phyloP scores from a whole-genome alignment of 1,140 invertebrate genomes.

The Euglossa dilemma region DNA sequence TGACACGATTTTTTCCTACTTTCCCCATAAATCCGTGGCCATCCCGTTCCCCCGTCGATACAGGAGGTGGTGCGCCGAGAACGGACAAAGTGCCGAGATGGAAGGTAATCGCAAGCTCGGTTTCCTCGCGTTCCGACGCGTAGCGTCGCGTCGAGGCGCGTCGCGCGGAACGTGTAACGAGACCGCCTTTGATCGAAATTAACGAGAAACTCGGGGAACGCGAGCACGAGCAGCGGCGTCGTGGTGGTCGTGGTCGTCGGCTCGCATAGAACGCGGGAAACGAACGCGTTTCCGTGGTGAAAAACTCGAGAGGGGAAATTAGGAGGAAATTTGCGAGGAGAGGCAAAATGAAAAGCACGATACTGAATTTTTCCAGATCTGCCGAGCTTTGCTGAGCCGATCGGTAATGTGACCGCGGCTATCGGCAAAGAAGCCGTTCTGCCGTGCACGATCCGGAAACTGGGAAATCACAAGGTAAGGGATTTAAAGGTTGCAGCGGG shows the following conservation, averaged over 20 bases:
- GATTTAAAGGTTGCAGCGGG: constrained; percentile 29
- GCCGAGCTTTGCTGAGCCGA: constrained; percentile 90
- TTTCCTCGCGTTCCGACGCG: background rate
- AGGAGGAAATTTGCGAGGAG: too few relatives aligned
- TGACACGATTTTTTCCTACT: background rate
- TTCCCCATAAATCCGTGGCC: background rate
- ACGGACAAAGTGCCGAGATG: background rate
- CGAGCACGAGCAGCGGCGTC: background rate
- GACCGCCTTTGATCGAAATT: constrained; percentile 8
- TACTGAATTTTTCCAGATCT: constrained; percentile 71
- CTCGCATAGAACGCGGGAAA: too few relatives aligned
- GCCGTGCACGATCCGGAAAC: constrained; percentile 90
- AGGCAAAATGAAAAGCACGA: background rate
- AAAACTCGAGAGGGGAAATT: too few relatives aligned
- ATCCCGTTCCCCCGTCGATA: background rate
- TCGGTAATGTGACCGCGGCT: constrained; percentile 92
- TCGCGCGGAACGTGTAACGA: background rate
- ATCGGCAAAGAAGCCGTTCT: constrained; percentile 92
- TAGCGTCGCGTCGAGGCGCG: background rate
- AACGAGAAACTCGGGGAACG: constrained; percentile 7
- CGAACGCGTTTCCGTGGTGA: too few relatives aligned
- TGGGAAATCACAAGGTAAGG: constrained; percentile 92
- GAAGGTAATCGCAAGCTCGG: background rate
- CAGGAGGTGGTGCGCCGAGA: too few relatives aligned
- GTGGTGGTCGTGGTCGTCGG: too few relatives aligned